Evolutionary conservation across 2,888 invertebrate species (phyloP), one percentile per base, ranked within the genome.

Genomic region (Leptinotarsa haldemani): DNA sequence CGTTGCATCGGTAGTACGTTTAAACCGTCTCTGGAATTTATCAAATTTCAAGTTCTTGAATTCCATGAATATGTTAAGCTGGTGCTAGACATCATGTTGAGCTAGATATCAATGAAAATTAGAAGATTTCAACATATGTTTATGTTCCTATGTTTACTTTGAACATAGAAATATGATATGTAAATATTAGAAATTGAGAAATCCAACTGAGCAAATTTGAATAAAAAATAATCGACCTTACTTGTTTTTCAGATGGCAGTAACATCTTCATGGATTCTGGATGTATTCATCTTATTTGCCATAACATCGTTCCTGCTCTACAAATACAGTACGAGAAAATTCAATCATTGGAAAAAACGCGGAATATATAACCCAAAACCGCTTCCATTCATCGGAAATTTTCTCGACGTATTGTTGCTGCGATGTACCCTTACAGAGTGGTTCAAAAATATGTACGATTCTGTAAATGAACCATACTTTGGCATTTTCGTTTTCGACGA

Each of bases 401-500:
- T 82, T 20, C 68, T 40, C 2, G 75, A 79, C 15, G 63, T 82
- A 2, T 15, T 58, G 2, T 48, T 70, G 1, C 79, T 81, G 20
- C 71, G 70, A 40, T 74, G 47, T n/a, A 67, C 71, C 12, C 72
- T 77, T 4, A 78, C 78, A 12, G 75, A 77, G 65, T 76, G 70
- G 61, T 52, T 80, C 20, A 74, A 73, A 22, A 65, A 71, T 9
- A 48, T 77, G 25, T 72, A 76, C 22, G 70, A 77, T 63, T 25
- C 65, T n/a, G 70, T 68, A 2, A 65, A 80, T 15, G 81, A 83
- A 68, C 86, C 85, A 3, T 88, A 84, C 77, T 84, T 89, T 20
- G 90, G 90, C 2, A 87, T 90, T 58, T 90, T 88, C 79, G 86
- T 88, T 30, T 87, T 90, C 65, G 86, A 88, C 73, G 88, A 87